Base-by-base conservation (phyloP, 1,140 invertebrate species). In the Vollenhovia emeryi region DNA sequence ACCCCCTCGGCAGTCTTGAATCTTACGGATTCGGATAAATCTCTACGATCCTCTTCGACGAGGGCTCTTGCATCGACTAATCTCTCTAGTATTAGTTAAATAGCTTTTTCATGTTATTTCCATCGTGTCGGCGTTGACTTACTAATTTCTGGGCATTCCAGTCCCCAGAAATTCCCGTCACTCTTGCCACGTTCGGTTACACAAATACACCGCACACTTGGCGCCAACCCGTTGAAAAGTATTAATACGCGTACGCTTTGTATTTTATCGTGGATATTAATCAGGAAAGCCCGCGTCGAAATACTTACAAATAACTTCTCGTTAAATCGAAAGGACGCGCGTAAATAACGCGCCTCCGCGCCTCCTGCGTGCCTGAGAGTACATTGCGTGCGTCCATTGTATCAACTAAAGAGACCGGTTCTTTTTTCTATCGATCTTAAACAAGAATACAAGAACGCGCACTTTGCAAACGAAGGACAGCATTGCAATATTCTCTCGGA, bases 31-130 rank as follows among this genome's bases (percentile, higher is more conserved):
- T 84, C 74, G 40, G n/a, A 89, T 80, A 91, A 80, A 84, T 75
- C 79, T 33, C 50, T 48, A 18, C 27, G 8, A 89, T 86, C 84
- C 83, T 79, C 83, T 50, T 87, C 64, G 78, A 69, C 74, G 55
- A 11, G 21, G 62, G 73, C 84, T 78, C 60, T 89, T 50, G 68
- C 78, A 43, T 68, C 83, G 69, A 78, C 74, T 89, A 76, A 86
- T 88, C 87, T 45, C 45, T 33, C 36, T 13, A 43, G 55, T 64
- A 69, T 74, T 75, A n/a, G n/a, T 87, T 45, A 76, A 87, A 90
- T 89, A 89, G 80, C 87, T 48, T 90, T 90, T 87, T 59, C 89
- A 55, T 89, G 80, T 90, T 52, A 86, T 52, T 52, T 66, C 36
- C 40, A 36, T 11, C 43, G 59, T n/a, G 30, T 13, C 21, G 69